Base-by-base conservation (phyloP, 2,888 invertebrate species). In the Cordilura impudica region DNA sequence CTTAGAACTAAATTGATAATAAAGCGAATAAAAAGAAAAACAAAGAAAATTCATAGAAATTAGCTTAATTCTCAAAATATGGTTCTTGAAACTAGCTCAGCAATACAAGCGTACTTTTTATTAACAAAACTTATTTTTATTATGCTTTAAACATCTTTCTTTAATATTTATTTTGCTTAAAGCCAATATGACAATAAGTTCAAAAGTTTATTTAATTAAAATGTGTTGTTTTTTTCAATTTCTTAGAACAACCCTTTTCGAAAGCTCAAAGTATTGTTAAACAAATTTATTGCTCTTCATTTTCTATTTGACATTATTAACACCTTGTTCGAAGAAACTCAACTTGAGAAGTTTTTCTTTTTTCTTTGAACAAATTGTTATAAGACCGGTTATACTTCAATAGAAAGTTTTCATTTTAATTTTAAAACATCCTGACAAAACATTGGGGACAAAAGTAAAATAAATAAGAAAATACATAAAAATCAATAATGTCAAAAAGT, bases 401-500 rank as follows among this genome's bases (percentile, higher is more conserved):
- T 10, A 31, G 31, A 2, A 31, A 31, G 10, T 39, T 39, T 39
- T 39, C 4, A 1, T n/a, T 26, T 26, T 26, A 3, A n/a, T 39
- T 12, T 8, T 2, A 35, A 35, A 51, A 29, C 29, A 8, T 16
- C 8, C n/a, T n/a, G n/a, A n/a, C n/a, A n/a, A n/a, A n/a, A n/a
- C n/a, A 8, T 16, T 18, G 12, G 18, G 31, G 16, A 18, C 10
- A 31, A 54, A 10, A 10, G 19, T 4, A 49, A 21, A 49, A 1
- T 16, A 5, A 21, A 31, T n/a, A 16, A 12, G 2, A 18, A 18
- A n/a, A 31, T 26, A 39, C n/a, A 26, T 26, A 29, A 72, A 72
- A 72, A 72, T 72, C 71, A 54, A 72, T 63, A 54, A n/a, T 39
- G 35, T n/a, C 35, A 39, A 12, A n/a, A n/a, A n/a, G n/a, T n/a